Conservation (phyloP, 2,113 vertebrate species). For the Mobula birostris region DNA sequence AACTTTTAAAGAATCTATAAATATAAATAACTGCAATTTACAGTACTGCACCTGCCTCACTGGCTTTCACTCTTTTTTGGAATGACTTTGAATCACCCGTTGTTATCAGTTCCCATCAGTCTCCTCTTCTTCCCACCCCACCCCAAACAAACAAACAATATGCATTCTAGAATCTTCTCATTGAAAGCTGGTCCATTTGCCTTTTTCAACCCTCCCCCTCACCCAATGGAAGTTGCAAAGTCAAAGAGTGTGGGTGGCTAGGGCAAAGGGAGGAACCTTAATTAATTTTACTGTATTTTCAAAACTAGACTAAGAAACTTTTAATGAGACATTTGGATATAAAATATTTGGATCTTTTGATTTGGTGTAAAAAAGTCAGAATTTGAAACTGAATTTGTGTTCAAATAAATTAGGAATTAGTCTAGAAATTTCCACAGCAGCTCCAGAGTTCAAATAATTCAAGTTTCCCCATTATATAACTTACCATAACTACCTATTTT, state of each 20-base stretch:
- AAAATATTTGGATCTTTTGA: not conserved
- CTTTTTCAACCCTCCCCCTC: not conserved
- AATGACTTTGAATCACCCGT: conserved; percentile 2
- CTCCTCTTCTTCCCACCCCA: not conserved
- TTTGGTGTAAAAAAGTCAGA: not conserved
- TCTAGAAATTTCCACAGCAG: not conserved
- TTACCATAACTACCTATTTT: not conserved
- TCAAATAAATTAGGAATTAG: not conserved
- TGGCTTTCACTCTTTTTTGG: not conserved
- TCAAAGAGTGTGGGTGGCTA: not conserved
- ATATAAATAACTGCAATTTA: conserved; percentile 25
- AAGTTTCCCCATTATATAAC: not conserved
- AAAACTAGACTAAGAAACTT: not conserved
- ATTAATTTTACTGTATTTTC: not conserved
- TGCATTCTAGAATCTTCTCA: conserved; percentile 11
- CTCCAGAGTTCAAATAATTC: not conserved
- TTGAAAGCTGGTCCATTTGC: not conserved
- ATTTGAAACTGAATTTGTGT: not conserved
- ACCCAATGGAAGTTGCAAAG: not conserved
- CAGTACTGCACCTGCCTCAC: not conserved
- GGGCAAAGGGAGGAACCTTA: not conserved
- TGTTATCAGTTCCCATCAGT: not conserved
- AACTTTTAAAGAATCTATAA: not conserved
- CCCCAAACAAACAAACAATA: not conserved
- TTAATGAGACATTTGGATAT: not conserved